Conservation (phyloP, 2,113 vertebrate genomes). For the Tricholaema leucomelas region DNA sequence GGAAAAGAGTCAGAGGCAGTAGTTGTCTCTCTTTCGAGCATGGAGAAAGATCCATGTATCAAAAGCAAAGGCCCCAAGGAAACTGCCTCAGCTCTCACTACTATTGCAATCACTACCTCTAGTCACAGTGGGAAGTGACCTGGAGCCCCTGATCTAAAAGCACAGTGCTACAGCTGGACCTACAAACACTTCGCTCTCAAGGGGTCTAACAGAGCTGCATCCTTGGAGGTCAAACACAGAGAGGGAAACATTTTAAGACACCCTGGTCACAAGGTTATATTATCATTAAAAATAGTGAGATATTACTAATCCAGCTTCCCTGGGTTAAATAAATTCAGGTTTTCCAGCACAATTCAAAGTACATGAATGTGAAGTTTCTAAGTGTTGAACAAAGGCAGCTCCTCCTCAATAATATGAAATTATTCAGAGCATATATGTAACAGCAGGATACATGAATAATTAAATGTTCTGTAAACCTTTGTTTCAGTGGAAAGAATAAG, state of each 20-base stretch:
- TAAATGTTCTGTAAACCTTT: conserved; percentile 48
- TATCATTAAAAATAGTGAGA: conserved; percentile 59
- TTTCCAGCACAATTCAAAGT: background rate
- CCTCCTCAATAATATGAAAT: conserved; percentile 12
- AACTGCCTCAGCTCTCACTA: background rate
- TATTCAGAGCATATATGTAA: conserved; percentile 25
- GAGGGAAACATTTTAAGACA: conserved; percentile 20
- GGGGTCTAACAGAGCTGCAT: background rate
- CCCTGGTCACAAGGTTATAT: conserved; percentile 41
- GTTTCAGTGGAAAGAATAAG: conserved; percentile 21
- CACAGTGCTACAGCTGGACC: conserved; percentile 45
- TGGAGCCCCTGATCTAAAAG: conserved; percentile 12
- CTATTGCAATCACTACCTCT: background rate
- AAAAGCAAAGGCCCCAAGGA: background rate
- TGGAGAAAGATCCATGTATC: background rate
- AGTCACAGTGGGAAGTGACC: background rate
- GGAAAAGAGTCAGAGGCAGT: background rate
- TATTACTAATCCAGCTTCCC: conserved; percentile 33
- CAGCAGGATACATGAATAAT: conserved; percentile 55
- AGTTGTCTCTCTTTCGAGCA: background rate
- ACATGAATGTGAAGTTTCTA: background rate
- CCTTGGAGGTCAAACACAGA: conserved; percentile 37
- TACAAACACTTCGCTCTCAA: conserved; percentile 10
- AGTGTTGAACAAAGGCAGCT: conserved; percentile 36
- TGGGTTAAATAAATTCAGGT: conserved; percentile 45